Percentiles rank a stretch among this genome's conserved stretches.
phyloP scores from a whole-genome alignment of 2,888 invertebrate species.

The Ophraella communa region DNA sequence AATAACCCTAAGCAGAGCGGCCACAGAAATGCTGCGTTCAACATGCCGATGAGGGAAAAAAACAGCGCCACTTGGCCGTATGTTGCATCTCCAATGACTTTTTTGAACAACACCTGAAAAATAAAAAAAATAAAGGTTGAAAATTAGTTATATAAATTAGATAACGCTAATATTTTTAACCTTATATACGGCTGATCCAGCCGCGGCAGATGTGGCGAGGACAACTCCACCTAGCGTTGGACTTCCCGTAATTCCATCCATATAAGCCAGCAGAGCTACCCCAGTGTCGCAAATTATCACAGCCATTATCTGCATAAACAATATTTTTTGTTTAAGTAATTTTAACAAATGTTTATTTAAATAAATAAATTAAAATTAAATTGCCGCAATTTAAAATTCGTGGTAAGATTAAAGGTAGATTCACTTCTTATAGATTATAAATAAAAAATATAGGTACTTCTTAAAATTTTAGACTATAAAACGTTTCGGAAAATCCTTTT shows the following conservation, averaged over 20 bases:
- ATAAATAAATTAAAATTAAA: no score
- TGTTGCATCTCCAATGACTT: constrained; percentile 91
- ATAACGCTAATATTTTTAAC: no score
- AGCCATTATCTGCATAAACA: constrained; percentile 80
- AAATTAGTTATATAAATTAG: no score
- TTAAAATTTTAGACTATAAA: no score
- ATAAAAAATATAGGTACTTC: no score
- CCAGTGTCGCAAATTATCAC: constrained; percentile 94
- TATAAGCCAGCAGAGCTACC: constrained; percentile 90
- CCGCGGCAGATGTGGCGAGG: constrained; percentile 87
- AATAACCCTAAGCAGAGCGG: constrained; percentile 87
- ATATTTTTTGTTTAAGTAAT: background rate
- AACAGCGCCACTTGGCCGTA: constrained; percentile 92
- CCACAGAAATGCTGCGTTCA: constrained; percentile 89
- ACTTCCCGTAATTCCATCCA: constrained; percentile 92
- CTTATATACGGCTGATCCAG: constrained; percentile 93
- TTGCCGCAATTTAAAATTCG: no score
- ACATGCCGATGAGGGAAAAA: constrained; percentile 88
- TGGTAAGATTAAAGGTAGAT: no score
- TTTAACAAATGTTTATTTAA: no score
- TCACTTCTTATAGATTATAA: no score
- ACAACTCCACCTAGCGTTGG: constrained; percentile 91
- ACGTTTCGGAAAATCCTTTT: background rate
- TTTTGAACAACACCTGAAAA: constrained; percentile 77
- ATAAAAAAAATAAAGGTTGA: no score